Base-by-base conservation (phyloP, 37 sponge, comb jelly and placozoan species). In the Geodia barretti region DNA sequence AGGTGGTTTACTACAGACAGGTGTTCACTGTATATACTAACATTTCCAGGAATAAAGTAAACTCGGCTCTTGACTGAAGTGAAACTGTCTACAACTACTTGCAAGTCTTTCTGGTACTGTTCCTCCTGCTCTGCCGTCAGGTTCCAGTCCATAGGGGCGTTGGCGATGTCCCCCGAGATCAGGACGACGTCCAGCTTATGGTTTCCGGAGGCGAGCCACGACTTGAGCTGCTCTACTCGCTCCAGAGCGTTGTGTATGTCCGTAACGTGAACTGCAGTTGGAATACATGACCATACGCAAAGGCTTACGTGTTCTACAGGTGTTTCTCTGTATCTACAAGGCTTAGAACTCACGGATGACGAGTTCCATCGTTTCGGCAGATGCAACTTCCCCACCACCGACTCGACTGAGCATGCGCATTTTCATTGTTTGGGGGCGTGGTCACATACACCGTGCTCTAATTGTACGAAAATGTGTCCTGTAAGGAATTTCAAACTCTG, bases 41-140 rank as follows among this genome's bases (percentile, higher is more conserved):
- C 95, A 81, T 96, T 96, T 62, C 97, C 97, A 33, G 97, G 97
- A 30, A 96, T 79, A 70, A 85, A 96, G 66, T 92, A 85, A 24
- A 96, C 76, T 17, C 69, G 66, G 30, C 66, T 62, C 25, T 73
- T 66, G 11, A 96, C 72, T 0, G 74, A 2, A 20, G 54, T 38
- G 11, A 90, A 38, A 9, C 35, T 75, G 3, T 60, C 24, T 23
- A 90, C 39, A 28, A 96, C 81, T 0, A 65, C 14, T 24, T 82
- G 42, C 41, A 96, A 32, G 35, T 88, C 85, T 39, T 71, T 66
- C 1, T 77, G 58, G 9, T 70, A 29, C 30, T 74, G 78, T 32
- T 87, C 84, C 64, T 77, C 62, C 21, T 84, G 58, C 5, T 79
- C 43, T 2, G 60, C 76, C 25, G 1, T 5, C 43, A 34, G 39